Conservation (phyloP, 2,888 invertebrate genomes). For the Drosophila silvestris region DNA sequence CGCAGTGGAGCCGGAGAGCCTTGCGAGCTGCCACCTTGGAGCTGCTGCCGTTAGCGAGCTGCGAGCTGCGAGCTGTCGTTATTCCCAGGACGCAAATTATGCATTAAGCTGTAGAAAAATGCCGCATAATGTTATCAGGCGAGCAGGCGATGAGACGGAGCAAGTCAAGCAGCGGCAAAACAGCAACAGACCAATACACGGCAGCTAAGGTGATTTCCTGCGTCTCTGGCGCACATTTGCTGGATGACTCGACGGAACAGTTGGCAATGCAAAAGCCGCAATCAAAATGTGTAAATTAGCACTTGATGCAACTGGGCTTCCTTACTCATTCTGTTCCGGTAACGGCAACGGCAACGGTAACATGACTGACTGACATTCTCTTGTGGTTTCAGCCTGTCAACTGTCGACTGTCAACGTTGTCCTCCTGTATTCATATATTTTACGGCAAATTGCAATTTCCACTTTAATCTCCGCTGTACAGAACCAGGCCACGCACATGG, state of each 20-base stretch:
- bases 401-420: slow-evolving; percentile 21
- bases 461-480: slow-evolving; percentile 73
- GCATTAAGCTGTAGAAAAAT: slow-evolving; percentile 80
- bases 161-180: slow-evolving; percentile 11
- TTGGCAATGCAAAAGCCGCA: slow-evolving; percentile 59
- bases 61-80: slow-evolving; percentile 38
- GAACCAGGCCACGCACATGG: slow-evolving; percentile 6
- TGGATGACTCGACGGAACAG: slow-evolving; percentile 39
- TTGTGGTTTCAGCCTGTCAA: slow-evolving; percentile 40
- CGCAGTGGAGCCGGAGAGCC: neutral
- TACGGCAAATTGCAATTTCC: slow-evolving; percentile 78
- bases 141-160: slow-evolving; percentile 39
- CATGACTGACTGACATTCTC: slow-evolving; percentile 6
- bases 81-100: slow-evolving; percentile 80
- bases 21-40: slow-evolving; percentile 41
- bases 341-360: neutral
- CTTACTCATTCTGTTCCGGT: slow-evolving; percentile 5
- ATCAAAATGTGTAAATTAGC: slow-evolving; percentile 81
- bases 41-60: slow-evolving; percentile 20
- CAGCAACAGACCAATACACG: slow-evolving; percentile 7
- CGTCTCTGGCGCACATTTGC: slow-evolving; percentile 19
- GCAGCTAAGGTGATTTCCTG: slow-evolving; percentile 50
- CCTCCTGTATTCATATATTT: slow-evolving; percentile 63
- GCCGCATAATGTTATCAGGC: slow-evolving; percentile 73
- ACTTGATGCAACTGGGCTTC: slow-evolving; percentile 61